Conservation (phyloP, 2,888 invertebrate species). For the Lasioglossum lativentre region DNA sequence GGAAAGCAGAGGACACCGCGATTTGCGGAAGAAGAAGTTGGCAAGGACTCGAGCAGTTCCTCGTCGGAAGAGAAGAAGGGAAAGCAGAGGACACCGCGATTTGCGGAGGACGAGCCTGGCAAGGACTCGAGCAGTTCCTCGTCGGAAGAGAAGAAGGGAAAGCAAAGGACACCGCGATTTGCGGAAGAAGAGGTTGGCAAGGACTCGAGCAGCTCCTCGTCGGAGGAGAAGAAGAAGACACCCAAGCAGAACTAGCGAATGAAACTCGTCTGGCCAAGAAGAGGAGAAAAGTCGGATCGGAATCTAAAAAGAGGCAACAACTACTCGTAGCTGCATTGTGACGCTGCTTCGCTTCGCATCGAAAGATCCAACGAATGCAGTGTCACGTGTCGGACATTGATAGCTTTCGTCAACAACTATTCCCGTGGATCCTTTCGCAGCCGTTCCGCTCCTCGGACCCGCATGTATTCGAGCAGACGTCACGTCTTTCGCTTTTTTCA, state of each 20-base stretch:
- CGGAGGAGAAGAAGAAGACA: slow-evolving; percentile 22
- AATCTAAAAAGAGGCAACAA: neutral
- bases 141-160: slow-evolving; percentile 22
- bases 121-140: slow-evolving; percentile 9
- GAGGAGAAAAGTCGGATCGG: neutral
- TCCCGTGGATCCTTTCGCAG: neutral
- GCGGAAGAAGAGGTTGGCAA: neutral
- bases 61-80: slow-evolving; percentile 31
- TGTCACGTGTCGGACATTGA: slow-evolving; percentile 7
- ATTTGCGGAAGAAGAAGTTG: neutral
- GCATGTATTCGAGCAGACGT: slow-evolving; percentile 1
- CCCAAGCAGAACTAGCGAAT: neutral
- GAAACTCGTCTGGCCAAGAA: neutral
- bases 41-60: slow-evolving; percentile 9
- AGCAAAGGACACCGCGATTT: neutral
- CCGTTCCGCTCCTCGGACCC: neutral
- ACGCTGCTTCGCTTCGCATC: neutral
- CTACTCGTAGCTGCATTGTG: neutral
- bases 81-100: neutral
- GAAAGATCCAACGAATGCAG: neutral
- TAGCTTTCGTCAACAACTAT: neutral
- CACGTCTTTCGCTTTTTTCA: neutral
- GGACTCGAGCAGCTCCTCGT: neutral
- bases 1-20: neutral
- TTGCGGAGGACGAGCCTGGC: neutral